Base-by-base conservation (phyloP, 2,113 vertebrate genomes). In the Melanotaenia duboulayi region DNA sequence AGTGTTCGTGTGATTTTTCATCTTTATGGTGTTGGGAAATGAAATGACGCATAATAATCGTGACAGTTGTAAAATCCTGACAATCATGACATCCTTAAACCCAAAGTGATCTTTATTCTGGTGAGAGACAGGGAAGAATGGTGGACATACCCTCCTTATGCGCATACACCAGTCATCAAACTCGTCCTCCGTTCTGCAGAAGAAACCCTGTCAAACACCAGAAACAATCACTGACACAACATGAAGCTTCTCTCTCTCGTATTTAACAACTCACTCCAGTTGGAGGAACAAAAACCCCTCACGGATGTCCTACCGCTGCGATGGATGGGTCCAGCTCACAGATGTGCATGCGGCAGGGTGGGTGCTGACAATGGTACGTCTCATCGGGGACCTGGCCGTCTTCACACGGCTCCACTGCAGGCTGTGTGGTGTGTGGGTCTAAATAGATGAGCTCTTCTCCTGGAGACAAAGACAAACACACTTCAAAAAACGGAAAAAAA, bases 381-480 rank as follows among this genome's bases (percentile, higher is more conserved):
- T 99, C 96, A 0, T 99, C 97, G 0, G 93, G 93, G 57, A 98
- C 87, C 48, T 91, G 89, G 73, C 92, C 56, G 4, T 94, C 83
- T 39, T 95, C 95, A 0, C 60, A 61, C 0, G 94, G 90, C 76
- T 98, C 96, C 91, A 99, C 96, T 0, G 95, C 94, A 0, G 95
- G 94, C 92, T 99, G 98, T 0, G 97, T 98, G 8, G 98, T 99
- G 86, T 99, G 98, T 1, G 98, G 98, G 74, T 99, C 98, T 89
- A 99, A 91, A 85, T 98, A 99, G 82, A 99, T 96, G 61, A 99
- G 95, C 61, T 99, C 97, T 83, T 98, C 96, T 49, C 96, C 98
- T 99, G 56, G 54, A 23, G 20, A 71, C 61, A 49, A 48, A 59
- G 22, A 54, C 28, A 62, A n/a, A 55, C 4, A 0, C 14, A 7